phyloP scores from a whole-genome alignment of 2,888 invertebrate species.

The Cistogaster globosa region DNA sequence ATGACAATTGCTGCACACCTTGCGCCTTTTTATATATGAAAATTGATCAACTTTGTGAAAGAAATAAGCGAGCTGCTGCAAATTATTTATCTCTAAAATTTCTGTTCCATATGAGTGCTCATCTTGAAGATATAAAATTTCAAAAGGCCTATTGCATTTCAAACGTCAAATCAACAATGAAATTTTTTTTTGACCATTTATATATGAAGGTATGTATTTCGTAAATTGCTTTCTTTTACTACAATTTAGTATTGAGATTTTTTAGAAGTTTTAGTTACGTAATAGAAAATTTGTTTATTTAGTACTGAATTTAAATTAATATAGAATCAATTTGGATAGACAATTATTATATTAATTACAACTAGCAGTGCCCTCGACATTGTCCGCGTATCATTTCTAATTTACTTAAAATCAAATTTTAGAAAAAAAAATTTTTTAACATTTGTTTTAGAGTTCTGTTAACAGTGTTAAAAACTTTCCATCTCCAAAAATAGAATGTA shows the following conservation, averaged over 20 bases:
- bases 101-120: constrained; percentile 77
- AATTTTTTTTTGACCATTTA: constrained; percentile 75
- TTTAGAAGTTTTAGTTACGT: too few species aligned
- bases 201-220: constrained; percentile 75
- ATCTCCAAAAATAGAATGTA: too few species aligned
- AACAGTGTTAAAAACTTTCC: too few species aligned
- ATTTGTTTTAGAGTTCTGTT: too few species aligned
- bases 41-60: constrained; percentile 75
- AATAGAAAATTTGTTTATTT: too few species aligned
- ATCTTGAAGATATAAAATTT: constrained; percentile 73
- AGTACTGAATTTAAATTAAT: too few species aligned
- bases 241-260: neutral
- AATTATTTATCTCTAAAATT: constrained; percentile 80
- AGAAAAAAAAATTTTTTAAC: too few species aligned
- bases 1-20: constrained; percentile 63
- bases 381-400: too few species aligned
- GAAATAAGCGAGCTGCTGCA: constrained; percentile 77
- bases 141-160: constrained; percentile 76
- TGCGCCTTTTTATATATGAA: constrained; percentile 76
- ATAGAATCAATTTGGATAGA: too few species aligned
- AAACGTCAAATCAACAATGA: constrained; percentile 70
- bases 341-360: too few species aligned
- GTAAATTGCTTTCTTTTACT: neutral
- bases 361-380: too few species aligned
- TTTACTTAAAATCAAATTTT: too few species aligned